Evolutionary conservation across 2,888 invertebrate genomes (phyloP).

Genomic region (Spodoptera picta): DNA sequence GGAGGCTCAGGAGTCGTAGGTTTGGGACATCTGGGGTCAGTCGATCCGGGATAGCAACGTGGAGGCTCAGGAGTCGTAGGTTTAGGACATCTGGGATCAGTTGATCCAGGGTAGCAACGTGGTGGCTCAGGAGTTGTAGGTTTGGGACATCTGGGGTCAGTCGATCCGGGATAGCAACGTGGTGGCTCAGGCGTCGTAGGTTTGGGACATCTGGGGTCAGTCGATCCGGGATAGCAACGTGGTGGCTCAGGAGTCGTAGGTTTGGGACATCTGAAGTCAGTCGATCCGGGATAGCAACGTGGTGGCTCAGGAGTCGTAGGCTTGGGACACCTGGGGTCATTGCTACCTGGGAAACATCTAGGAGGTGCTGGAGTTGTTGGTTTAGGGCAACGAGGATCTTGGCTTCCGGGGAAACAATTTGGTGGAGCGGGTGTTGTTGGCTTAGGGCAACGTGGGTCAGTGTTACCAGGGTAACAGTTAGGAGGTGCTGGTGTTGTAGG

Average conservation of each 20-base stretch:
- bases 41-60: slow-evolving; percentile 48
- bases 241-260: background rate
- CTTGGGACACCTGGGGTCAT: slow-evolving; percentile 52
- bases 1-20: slow-evolving; percentile 65
- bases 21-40: slow-evolving; percentile 52
- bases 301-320: background rate
- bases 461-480: slow-evolving; percentile 66
- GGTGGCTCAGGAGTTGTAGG: slow-evolving; percentile 52
- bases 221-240: slow-evolving; percentile 19
- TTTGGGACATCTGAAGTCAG: slow-evolving; percentile 59
- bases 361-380: slow-evolving; percentile 44
- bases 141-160: slow-evolving; percentile 69
- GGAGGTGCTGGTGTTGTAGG: slow-evolving; percentile 36
- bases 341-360: slow-evolving; percentile 54
- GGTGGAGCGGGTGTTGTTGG: slow-evolving; percentile 40
- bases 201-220: slow-evolving; percentile 59
- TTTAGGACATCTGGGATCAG: slow-evolving; percentile 35
- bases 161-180: slow-evolving; percentile 59
- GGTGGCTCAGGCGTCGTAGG: slow-evolving; percentile 64
- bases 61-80: slow-evolving; percentile 36
- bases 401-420: slow-evolving; percentile 47
- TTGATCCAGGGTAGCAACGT: slow-evolving; percentile 34
- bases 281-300: slow-evolving; percentile 19
- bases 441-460: slow-evolving; percentile 62
- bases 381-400: slow-evolving; percentile 54